phyloP scores from a whole-genome alignment of 2,888 invertebrate genomes.

The Cataglyphis albicans region DNA sequence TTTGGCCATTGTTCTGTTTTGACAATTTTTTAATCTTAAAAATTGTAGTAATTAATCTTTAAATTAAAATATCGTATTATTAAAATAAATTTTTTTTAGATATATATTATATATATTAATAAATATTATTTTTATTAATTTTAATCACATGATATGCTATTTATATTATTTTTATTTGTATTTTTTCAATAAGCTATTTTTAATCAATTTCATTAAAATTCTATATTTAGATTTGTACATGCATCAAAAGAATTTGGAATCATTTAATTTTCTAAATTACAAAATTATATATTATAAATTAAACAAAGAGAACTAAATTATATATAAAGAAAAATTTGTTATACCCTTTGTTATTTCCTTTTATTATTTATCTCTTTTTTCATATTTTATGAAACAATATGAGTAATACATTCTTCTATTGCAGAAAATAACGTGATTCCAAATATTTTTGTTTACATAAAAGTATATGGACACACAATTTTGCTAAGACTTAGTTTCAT shows the following conservation, averaged over 20 bases:
- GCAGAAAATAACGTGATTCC: not conserved
- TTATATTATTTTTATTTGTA: not conserved
- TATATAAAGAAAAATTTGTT: not conserved
- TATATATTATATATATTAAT: not conserved
- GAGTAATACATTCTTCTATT: not conserved
- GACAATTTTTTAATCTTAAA: slow-evolving; percentile 3
- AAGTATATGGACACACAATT: not conserved
- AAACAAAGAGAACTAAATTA: not conserved
- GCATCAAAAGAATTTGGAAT: not conserved
- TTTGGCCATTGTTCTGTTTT: not conserved
- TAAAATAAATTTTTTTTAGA: not conserved
- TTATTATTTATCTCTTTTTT: not conserved
- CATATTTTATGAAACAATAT: not conserved
- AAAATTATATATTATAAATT: not conserved
- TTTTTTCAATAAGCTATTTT: not conserved
- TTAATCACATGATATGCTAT: not conserved
- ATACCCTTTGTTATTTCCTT: no score
- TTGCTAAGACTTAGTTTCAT: not conserved
- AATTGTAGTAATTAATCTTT: not conserved
- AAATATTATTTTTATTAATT: slow-evolving; percentile 1
- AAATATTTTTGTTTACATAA: not conserved
- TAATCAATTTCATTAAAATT: not conserved
- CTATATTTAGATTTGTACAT: not conserved
- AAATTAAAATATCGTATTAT: not conserved
- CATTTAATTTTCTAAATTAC: not conserved